Base-by-base conservation (phyloP, 2,113 vertebrate species). In the Danio rerio region DNA sequence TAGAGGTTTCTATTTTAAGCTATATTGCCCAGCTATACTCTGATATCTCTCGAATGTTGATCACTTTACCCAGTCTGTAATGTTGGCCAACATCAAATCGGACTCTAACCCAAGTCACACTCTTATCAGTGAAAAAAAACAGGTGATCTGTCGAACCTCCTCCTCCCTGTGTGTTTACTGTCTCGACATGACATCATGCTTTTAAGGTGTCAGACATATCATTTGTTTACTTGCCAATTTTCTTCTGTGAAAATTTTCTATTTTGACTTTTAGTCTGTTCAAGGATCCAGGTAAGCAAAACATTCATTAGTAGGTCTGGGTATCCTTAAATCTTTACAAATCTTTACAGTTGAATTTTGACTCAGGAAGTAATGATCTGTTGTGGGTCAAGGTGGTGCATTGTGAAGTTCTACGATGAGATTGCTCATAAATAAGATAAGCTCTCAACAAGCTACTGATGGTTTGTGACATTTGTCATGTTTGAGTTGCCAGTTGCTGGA, bases 81-180 rank as follows among this genome's bases (percentile, higher is more conserved):
- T 76, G 18, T 77, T 77, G 31, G 43, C n/a, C 56, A 77, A 62
- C 15, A 52, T 21, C 73, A 76, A 59, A 47, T 63, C 6, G 75
- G 59, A 77, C 75, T 77, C 45, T 77, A 77, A 61, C 43, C 58
- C 75, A 77, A 8, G 18, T 77, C 5, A 49, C 15, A 7, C 43
- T 63, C 45, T 77, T 77, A 77, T 77, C 75, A 52, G 56, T 77
- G 13, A 50, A 63, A 31, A 63, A 31, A 77, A 77, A 50, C 75
- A 63, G 13, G 58, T 13, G 45, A 77, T 77, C 58, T 62, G 58
- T 49, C 49, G 13, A 50, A 77, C 59, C 56, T 16, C 43, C 56
- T 16, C 43, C 12, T 47, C 18, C 58, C 5, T 31, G 59, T 61
- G 52, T 56, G 42, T 45, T 11, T 10, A 47, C 18, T 13, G 11